Percentiles rank a stretch among this genome's conserved stretches.
Evolutionary conservation across 2,113 vertebrate species (phyloP).

Genomic region (Gymnobelideus leadbeateri): DNA sequence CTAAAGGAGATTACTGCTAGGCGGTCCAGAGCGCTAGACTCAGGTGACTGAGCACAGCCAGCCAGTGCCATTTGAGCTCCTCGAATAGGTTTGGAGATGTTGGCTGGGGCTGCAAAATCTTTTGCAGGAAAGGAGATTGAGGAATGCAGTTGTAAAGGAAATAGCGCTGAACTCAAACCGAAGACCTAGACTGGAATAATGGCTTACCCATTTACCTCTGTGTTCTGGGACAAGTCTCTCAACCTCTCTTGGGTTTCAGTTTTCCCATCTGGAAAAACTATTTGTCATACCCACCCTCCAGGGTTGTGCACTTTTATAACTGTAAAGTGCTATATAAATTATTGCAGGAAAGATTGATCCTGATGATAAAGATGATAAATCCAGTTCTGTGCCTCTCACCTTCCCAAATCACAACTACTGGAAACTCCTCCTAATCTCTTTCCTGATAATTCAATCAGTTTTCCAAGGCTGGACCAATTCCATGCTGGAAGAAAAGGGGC

Average conservation of each 20-base stretch:
- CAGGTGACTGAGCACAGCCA: no score
- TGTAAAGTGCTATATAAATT: neutral
- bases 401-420: neutral
- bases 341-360: neutral
- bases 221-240: neutral
- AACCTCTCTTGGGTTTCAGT: neutral
- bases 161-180: neutral
- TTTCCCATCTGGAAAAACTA: neutral
- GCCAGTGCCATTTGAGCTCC: neutral
- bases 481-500: neutral
- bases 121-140: neutral
- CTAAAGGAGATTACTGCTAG: neutral
- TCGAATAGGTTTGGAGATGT: neutral
- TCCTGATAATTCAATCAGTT: neutral
- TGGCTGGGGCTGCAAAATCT: neutral
- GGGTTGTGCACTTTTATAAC: neutral
- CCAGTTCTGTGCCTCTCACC: neutral
- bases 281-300: neutral
- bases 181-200: neutral
- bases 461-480: neutral
- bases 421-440: neutral
- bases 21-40: neutral
- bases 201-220: neutral
- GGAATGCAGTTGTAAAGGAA: neutral
- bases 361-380: neutral